These are phyloP conservation scores for Thunnus maccoyii DNA, from an alignment of 2,113 vertebrate species.

Conservation along the genomic window DNA sequence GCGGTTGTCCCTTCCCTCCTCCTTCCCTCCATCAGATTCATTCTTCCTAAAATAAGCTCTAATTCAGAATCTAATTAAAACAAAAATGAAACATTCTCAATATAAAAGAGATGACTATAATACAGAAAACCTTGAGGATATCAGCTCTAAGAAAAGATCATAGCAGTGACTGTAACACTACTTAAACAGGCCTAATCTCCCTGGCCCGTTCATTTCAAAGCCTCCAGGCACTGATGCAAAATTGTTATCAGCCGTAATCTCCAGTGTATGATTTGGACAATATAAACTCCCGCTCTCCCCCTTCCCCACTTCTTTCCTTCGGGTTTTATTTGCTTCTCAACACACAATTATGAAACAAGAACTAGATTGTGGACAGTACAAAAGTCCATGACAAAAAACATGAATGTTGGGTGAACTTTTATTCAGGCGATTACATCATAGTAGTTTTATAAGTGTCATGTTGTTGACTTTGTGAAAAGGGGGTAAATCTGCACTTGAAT, in stretches of 20 bases:
- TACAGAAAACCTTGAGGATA: neutral
- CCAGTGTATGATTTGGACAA: slow-evolving; percentile 5
- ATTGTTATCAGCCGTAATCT: neutral
- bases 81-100: neutral
- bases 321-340: slow-evolving; percentile 1
- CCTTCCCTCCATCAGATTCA: neutral
- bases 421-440: too few species aligned
- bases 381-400: neutral
- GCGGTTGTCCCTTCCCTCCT: neutral
- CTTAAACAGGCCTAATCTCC: neutral
- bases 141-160: neutral
- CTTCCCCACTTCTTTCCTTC: neutral
- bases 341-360: too few species aligned
- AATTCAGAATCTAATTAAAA: slow-evolving; percentile 19
- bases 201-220: neutral
- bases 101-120: neutral
- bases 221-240: neutral
- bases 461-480: too few species aligned
- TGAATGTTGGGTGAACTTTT: neutral
- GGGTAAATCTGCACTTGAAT: neutral
- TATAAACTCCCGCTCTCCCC: neutral
- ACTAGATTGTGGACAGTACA: too few species aligned
- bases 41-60: neutral
- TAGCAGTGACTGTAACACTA: neutral
- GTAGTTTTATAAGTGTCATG: too few species aligned